A percentile compares a stretch with the other conserved stretches of the same genome.
These are phyloP conservation scores for Lasioglossum vierecki DNA, from an alignment of 2,888 invertebrate genomes.

Conservation along the genomic window DNA sequence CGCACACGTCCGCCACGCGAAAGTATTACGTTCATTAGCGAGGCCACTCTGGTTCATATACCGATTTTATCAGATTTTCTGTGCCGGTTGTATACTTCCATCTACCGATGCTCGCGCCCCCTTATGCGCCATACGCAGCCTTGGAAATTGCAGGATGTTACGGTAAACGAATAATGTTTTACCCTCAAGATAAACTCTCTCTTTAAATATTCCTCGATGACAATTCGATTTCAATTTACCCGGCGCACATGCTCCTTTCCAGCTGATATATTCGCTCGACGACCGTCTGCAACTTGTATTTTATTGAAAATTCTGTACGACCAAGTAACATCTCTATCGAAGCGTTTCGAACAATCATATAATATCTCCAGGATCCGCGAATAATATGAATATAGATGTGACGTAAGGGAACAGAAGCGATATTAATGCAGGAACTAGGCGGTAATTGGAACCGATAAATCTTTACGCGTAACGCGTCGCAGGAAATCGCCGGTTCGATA, in stretches of 20 bases:
- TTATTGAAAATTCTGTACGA: not conserved
- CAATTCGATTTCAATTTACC: not conserved
- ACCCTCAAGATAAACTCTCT: not conserved
- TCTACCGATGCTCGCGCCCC: conserved; percentile 37
- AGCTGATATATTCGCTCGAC: not conserved
- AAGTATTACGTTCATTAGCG: conserved; percentile 79
- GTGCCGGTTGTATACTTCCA: conserved; percentile 59
- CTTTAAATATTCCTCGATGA: not conserved
- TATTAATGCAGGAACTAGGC: conserved; percentile 57
- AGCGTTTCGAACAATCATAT: not conserved
- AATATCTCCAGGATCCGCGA: conserved; percentile 2
- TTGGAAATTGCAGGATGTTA: conserved; percentile 18
- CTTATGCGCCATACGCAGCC: conserved; percentile 15
- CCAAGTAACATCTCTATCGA: not conserved
- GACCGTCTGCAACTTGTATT: not conserved
- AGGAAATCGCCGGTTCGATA: conserved; percentile 20
- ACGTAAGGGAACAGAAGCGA: conserved; percentile 34
- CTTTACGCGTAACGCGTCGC: conserved; percentile 6
- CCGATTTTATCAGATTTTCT: conserved; percentile 77
- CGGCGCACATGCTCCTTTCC: not conserved
- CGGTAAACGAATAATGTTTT: not conserved
- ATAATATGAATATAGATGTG: conserved; percentile 14
- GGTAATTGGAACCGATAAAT: conserved; percentile 42
- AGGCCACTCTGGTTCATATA: conserved; percentile 53
- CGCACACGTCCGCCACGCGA: conserved; percentile 63